phyloP scores from a whole-genome alignment of 2,888 invertebrate genomes.

The Drosophila eohydei region DNA sequence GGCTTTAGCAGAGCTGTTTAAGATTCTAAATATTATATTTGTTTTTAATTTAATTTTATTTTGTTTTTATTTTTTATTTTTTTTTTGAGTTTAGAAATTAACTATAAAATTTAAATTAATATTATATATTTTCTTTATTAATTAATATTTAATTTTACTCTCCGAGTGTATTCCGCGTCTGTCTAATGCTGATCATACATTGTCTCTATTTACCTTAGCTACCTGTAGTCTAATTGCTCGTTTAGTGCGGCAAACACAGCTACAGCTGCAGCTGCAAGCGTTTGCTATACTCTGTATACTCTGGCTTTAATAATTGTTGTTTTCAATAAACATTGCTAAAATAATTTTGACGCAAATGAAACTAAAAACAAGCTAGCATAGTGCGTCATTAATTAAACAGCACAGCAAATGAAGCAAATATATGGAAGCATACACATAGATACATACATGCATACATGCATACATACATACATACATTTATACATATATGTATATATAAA shows the following conservation, averaged over 20 bases:
- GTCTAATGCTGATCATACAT: background rate
- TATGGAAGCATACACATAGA: background rate
- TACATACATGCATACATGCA: background rate
- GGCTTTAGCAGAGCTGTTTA: no score
- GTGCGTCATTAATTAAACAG: conserved; percentile 73
- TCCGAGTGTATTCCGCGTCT: background rate
- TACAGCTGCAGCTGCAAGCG: background rate
- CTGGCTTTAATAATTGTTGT: background rate
- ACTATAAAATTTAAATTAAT: no score
- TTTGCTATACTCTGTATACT: background rate
- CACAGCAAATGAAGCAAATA: conserved; percentile 41
- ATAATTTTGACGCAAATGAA: conserved; percentile 55
- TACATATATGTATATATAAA: background rate
- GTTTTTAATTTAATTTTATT: no score
- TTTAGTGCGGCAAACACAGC: conserved; percentile 19
- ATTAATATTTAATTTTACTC: background rate
- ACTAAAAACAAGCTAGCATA: conserved; percentile 49
- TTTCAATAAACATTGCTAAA: conserved; percentile 19
- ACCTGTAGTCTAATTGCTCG: background rate
- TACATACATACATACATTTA: background rate
- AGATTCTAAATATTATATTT: no score
- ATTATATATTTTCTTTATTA: no score
- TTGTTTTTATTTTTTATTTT: no score
- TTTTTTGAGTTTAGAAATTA: no score
- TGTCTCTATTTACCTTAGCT: background rate